Evolutionary conservation across 1,140 invertebrate genomes (phyloP).

Genomic region (Aphelinus certus): DNA sequence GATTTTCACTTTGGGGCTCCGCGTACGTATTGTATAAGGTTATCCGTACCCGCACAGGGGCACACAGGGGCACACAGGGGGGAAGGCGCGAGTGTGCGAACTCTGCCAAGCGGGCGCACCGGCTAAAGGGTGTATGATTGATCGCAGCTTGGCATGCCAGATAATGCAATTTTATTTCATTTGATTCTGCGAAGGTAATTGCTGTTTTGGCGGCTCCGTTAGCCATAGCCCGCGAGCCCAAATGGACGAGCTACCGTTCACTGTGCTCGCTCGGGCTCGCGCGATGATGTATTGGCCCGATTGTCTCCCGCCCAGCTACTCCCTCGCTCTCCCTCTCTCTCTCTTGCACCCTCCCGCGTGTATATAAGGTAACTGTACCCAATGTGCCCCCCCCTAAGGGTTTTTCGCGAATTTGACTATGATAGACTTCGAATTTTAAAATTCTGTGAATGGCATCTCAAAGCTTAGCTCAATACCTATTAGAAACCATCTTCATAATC

Average conservation of each 20-base stretch:
- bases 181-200: constrained; percentile 65
- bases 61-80: too few relatives aligned
- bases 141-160: constrained; percentile 63
- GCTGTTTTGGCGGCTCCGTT: constrained; percentile 62
- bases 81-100: constrained; percentile 21
- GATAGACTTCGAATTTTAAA: too few relatives aligned
- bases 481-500: too few relatives aligned
- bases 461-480: too few relatives aligned
- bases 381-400: too few relatives aligned
- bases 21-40: background rate
- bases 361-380: too few relatives aligned
- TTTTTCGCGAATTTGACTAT: too few relatives aligned
- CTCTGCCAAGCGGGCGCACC: constrained; percentile 43
- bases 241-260: constrained; percentile 40
- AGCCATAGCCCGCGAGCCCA: constrained; percentile 46
- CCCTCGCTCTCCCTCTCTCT: constrained; percentile 15
- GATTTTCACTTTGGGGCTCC: background rate
- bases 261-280: constrained; percentile 18
- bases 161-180: constrained; percentile 68
- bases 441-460: too few relatives aligned
- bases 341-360: too few relatives aligned
- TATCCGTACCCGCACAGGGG: constrained; percentile 46
- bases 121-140: constrained; percentile 63
- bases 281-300: constrained; percentile 62
- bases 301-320: constrained; percentile 49